phyloP scores from a whole-genome alignment of 2,888 invertebrate genomes.

The Aphidoletes aphidimyza region DNA sequence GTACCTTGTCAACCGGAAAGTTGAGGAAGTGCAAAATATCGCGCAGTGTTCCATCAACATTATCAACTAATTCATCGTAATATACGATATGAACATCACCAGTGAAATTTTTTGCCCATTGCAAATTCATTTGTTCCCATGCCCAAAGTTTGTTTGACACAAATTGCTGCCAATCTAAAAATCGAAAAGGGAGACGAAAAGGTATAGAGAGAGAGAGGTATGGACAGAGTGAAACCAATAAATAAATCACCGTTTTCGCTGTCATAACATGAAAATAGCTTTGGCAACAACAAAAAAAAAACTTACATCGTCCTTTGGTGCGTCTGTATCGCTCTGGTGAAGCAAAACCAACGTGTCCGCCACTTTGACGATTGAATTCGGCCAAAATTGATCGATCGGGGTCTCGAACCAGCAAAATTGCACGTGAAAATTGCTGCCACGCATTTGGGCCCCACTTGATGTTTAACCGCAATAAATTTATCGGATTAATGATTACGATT shows the following conservation, averaged over 20 bases:
- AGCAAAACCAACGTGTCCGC: slow-evolving; percentile 83
- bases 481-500: slow-evolving; percentile 61
- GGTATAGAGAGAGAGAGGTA: too few relatives aligned
- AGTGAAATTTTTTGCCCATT: slow-evolving; percentile 77
- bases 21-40: slow-evolving; percentile 72
- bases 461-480: slow-evolving; percentile 67
- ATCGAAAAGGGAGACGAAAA: not conserved
- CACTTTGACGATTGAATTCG: slow-evolving; percentile 83
- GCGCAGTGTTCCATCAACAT: slow-evolving; percentile 71
- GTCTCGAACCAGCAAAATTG: slow-evolving; percentile 76
- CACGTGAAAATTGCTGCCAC: slow-evolving; percentile 72
- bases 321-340: slow-evolving; percentile 74
- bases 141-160: slow-evolving; percentile 73
- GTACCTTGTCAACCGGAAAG: slow-evolving; percentile 69
- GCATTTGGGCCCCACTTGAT: slow-evolving; percentile 72
- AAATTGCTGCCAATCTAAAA: slow-evolving; percentile 77
- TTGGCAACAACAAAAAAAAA: too few relatives aligned
- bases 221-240: not conserved
- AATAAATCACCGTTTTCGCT: not conserved
- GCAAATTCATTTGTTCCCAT: slow-evolving; percentile 77
- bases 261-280: not conserved
- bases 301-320: slow-evolving; percentile 72
- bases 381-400: slow-evolving; percentile 76
- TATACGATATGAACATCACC: slow-evolving; percentile 77
- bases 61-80: slow-evolving; percentile 75